Evolutionary conservation across 2,888 invertebrate species (phyloP), one percentile per base, ranked within the genome.

Genomic region (Cataglyphis livida): DNA sequence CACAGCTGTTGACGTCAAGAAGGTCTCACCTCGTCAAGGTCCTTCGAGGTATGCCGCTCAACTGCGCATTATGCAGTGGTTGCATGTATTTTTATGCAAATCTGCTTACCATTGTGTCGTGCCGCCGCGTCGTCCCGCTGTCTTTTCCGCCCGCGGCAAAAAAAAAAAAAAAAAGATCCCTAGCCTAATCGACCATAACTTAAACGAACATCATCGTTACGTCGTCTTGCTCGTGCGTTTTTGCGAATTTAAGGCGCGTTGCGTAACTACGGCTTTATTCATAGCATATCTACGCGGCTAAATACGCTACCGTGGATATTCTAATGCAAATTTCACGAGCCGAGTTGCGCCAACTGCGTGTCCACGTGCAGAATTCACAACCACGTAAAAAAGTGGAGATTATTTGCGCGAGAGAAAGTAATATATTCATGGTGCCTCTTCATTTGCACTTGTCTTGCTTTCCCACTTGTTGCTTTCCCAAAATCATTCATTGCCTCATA

Each of bases 81-180:
- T 85, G 87, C 86, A 79, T 86, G 89, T 86, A 92, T 93, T 93
- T 93, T 92, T 92, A 93, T 93, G 93, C 92, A 91, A 93, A 93
- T 93, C 86, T 84, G 79, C 83, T 81, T 82, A 79, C 86, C 90
- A 91, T 90, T 89, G 90, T 88, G 83, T 59, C 88, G 88, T 71
- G 88, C 86, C 86, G 81, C 82, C 87, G 82, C 87, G n/a, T 66
- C 41, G 68, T 48, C 38, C 38, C 57, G 66, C n/a, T 71, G 71
- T 74, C 65, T 28, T 83, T 62, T 78, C 38, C 66, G 48, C 18
- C 48, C 32, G 57, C 44, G 68, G 44, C 38, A 51, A 76, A 78
- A 70, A 70, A 25, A 25, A 25, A 25, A 25, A 25, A 21, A 74
- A 71, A 35, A 32, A 66, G n/a, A 48, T 9, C 12, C 62, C 48